A percentile compares a stretch with the other conserved stretches of the same genome.
phyloP scores from a whole-genome alignment of 1,140 invertebrate species.

The Aphaenogaster rudis region DNA sequence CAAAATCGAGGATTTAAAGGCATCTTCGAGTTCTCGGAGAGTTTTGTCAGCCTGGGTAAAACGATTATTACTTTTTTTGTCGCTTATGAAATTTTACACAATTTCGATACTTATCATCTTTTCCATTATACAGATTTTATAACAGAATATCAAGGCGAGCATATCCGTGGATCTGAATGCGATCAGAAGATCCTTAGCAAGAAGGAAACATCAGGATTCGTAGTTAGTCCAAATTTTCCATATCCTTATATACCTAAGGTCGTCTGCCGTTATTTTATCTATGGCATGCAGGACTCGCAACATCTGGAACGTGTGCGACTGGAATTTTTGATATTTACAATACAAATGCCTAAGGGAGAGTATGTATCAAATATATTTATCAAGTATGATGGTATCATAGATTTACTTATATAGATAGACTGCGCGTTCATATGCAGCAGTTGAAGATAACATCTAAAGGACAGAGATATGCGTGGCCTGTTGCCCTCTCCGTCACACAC shows the following conservation, averaged over 20 bases:
- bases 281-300: slow-evolving; percentile 98
- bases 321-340: slow-evolving; percentile 95
- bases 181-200: slow-evolving; percentile 98
- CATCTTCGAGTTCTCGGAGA: slow-evolving; percentile 98
- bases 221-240: slow-evolving; percentile 98
- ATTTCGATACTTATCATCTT: neutral
- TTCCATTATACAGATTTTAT: slow-evolving; percentile 93
- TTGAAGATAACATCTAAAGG: too few relatives aligned
- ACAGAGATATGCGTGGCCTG: too few relatives aligned
- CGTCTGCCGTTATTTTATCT: slow-evolving; percentile 98
- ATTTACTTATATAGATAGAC: too few relatives aligned
- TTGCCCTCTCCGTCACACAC: too few relatives aligned
- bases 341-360: slow-evolving; percentile 92
- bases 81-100: neutral
- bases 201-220: slow-evolving; percentile 95
- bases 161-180: slow-evolving; percentile 98
- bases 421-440: too few relatives aligned
- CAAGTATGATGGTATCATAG: neutral
- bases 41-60: slow-evolving; percentile 97
- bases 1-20: slow-evolving; percentile 98
- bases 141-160: slow-evolving; percentile 93
- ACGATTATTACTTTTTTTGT: slow-evolving; percentile 15
- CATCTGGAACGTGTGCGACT: slow-evolving; percentile 97
- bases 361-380: slow-evolving; percentile 84
- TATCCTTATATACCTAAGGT: slow-evolving; percentile 97